These are phyloP conservation scores for Lepidurus arcticus DNA, from an alignment of 1,140 invertebrate genomes.

Conservation along the genomic window DNA sequence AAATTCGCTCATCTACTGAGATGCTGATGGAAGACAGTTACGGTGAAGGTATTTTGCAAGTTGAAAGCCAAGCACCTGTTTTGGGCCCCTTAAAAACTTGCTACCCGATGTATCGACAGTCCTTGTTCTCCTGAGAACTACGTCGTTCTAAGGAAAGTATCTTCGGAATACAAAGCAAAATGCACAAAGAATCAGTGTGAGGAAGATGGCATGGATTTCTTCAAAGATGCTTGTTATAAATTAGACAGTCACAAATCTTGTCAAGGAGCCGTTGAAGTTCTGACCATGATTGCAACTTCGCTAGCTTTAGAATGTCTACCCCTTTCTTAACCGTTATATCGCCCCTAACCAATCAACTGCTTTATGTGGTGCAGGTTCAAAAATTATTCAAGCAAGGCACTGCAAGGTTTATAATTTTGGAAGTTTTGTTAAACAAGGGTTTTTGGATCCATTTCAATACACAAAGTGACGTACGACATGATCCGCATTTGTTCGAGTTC, in stretches of 20 bases:
- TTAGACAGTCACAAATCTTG: not conserved
- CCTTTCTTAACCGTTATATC: not conserved
- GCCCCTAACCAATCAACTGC: not conserved
- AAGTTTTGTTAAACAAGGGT: too few relatives aligned
- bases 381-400: not conserved
- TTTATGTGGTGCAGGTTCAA: not conserved
- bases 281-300: not conserved
- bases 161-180: not conserved
- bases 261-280: not conserved
- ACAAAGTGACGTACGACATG: too few relatives aligned
- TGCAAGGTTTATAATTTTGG: not conserved
- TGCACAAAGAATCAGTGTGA: not conserved
- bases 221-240: not conserved
- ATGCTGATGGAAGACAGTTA: too few relatives aligned
- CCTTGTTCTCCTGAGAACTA: not conserved
- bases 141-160: not conserved
- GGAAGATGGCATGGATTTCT: not conserved
- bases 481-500: too few relatives aligned
- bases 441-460: too few relatives aligned
- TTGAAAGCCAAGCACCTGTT: too few relatives aligned
- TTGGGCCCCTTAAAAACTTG: too few relatives aligned
- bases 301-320: not conserved
- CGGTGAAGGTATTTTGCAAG: too few relatives aligned
- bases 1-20: too few relatives aligned
- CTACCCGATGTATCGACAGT: not conserved